Conservation (phyloP, 2,888 invertebrate genomes). For the Ptychoptera contaminata region DNA sequence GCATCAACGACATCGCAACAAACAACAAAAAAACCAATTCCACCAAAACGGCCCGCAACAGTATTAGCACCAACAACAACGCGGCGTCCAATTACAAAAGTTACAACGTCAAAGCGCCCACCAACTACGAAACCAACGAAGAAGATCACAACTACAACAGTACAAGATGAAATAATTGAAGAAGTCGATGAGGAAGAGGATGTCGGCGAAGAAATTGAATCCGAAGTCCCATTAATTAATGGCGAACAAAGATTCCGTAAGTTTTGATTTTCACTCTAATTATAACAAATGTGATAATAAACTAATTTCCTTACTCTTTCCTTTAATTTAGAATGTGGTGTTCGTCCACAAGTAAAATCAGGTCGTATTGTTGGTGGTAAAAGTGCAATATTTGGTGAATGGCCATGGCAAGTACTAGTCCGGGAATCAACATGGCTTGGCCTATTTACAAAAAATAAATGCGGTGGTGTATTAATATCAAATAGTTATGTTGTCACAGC, state of each 20-base stretch:
- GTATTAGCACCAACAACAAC: slow-evolving; percentile 24
- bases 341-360: slow-evolving; percentile 60
- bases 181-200: slow-evolving; percentile 25
- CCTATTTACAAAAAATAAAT: slow-evolving; percentile 87
- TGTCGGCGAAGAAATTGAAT: slow-evolving; percentile 19
- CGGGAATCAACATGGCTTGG: slow-evolving; percentile 88
- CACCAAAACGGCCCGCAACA: slow-evolving; percentile 22
- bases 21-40: slow-evolving; percentile 19
- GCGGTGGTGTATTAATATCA: slow-evolving; percentile 85
- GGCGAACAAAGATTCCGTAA: slow-evolving; percentile 25
- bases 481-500: slow-evolving; percentile 78
- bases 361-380: slow-evolving; percentile 84
- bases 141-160: slow-evolving; percentile 22
- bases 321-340: slow-evolving; percentile 64
- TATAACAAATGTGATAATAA: slow-evolving; percentile 9
- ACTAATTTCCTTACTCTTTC: neutral
- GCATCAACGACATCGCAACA: slow-evolving; percentile 18
- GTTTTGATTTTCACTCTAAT: slow-evolving; percentile 14
- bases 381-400: slow-evolving; percentile 70
- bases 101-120: slow-evolving; percentile 17
- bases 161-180: slow-evolving; percentile 21
- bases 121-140: slow-evolving; percentile 25
- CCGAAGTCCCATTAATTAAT: neutral
- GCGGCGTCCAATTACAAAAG: slow-evolving; percentile 28
- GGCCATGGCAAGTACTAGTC: slow-evolving; percentile 88